phyloP scores from a whole-genome alignment of 2,888 invertebrate species.

The Acanthosepion pharaonis region DNA sequence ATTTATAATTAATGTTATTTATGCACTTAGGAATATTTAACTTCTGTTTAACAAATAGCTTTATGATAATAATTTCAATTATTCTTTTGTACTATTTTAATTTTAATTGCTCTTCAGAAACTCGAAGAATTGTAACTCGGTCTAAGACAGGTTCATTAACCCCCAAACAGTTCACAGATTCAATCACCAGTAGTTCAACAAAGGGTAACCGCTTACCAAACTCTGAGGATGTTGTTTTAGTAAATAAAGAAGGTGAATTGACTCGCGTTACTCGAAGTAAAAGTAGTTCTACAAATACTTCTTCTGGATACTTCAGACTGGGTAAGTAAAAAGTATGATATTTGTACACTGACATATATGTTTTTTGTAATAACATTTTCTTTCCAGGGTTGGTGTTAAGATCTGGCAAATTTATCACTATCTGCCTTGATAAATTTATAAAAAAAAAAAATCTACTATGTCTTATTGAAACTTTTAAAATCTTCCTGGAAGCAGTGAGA shows the following conservation, averaged over 20 bases:
- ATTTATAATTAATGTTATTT: no score
- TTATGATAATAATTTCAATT: neutral
- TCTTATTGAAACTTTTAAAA: no score
- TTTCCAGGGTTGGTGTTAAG: neutral
- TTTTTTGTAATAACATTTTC: neutral
- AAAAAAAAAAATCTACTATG: no score
- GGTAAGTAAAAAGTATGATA: constrained; percentile 54
- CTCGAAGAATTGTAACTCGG: constrained; percentile 82
- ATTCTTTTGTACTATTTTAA: neutral
- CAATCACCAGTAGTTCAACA: constrained; percentile 62
- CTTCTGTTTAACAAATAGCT: neutral
- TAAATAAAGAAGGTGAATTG: constrained; percentile 74
- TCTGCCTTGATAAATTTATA: neutral
- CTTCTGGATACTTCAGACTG: constrained; percentile 65
- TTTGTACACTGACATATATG: neutral
- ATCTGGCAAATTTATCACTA: neutral
- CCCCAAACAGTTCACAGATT: constrained; percentile 80
- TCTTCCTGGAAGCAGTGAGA: no score
- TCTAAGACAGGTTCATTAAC: constrained; percentile 84
- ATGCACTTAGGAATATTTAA: no score
- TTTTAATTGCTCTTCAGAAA: constrained; percentile 52
- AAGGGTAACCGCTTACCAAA: constrained; percentile 53
- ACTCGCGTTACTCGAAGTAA: constrained; percentile 67
- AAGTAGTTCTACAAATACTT: constrained; percentile 53
- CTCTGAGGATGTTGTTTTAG: constrained; percentile 71